These are phyloP conservation scores for Beris morrisii DNA, from an alignment of 2,888 invertebrate genomes.

Conservation along the genomic window DNA sequence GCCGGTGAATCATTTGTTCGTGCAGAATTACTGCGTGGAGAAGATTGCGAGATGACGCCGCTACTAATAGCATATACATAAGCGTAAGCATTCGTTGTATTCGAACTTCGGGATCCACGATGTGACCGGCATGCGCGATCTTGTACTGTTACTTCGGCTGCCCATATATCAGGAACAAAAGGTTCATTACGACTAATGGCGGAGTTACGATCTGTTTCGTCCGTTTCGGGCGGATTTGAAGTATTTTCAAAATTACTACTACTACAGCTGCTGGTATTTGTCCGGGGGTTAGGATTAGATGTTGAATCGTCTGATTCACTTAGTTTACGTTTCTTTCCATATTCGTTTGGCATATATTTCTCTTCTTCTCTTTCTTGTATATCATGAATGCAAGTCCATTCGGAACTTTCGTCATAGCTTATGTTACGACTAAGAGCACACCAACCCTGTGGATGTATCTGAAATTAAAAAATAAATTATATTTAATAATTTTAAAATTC, in stretches of 20 bases:
- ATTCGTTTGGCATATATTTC: constrained; percentile 28
- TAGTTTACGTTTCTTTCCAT: constrained; percentile 42
- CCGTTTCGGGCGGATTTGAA: constrained; percentile 8
- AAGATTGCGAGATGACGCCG: constrained; percentile 48
- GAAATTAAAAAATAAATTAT: constrained; percentile 45
- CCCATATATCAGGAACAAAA: constrained; percentile 56
- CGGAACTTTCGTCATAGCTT: constrained; percentile 80
- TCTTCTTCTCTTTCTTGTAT: constrained; percentile 68
- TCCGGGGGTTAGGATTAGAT: not conserved
- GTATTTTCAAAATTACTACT: constrained; percentile 37
- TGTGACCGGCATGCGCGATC: constrained; percentile 52
- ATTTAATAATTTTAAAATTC: constrained; percentile 2
- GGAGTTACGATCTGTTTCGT: not conserved
- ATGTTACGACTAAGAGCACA: constrained; percentile 86
- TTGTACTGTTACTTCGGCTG: constrained; percentile 54
- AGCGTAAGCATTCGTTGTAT: constrained; percentile 51
- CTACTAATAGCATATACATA: constrained; percentile 56
- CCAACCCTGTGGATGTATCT: constrained; percentile 90
- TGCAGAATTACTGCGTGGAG: not conserved
- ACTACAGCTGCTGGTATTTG: constrained; percentile 31
- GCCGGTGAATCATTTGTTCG: not conserved
- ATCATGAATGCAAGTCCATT: constrained; percentile 95
- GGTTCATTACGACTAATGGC: constrained; percentile 41
- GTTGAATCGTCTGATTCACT: constrained; percentile 41
- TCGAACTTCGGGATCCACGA: constrained; percentile 46